These are phyloP conservation scores for Echiichthys vipera DNA, from an alignment of 2,797 vertebrate species.

Conservation along the genomic window DNA sequence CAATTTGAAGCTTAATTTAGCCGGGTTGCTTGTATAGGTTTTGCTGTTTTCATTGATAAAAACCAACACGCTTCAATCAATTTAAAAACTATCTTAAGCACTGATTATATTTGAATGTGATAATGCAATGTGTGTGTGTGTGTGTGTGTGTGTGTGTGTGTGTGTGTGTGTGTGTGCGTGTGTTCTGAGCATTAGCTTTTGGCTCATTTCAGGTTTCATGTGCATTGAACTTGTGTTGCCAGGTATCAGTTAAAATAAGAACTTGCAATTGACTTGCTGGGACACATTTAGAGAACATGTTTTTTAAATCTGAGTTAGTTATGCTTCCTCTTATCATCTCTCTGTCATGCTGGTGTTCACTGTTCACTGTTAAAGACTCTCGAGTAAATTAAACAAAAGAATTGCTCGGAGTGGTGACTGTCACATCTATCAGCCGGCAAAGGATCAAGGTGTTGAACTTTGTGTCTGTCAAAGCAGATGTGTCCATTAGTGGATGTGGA, in stretches of 20 bases:
- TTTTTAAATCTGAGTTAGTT: neutral
- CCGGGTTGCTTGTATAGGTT: too few species aligned
- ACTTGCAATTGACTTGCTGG: neutral
- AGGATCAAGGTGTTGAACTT: slow-evolving; percentile 33
- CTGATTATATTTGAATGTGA: too few species aligned
- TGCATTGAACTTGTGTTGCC: neutral
- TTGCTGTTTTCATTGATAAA: too few species aligned
- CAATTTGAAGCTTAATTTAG: too few species aligned
- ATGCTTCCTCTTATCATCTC: neutral
- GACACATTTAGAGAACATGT: neutral
- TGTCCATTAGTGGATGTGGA: too few species aligned
- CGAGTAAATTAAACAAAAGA: neutral
- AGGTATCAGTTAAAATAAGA: neutral
- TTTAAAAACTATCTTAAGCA: too few species aligned
- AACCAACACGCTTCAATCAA: too few species aligned
- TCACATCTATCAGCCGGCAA: neutral
- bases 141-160: too few species aligned
- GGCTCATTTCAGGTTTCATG: neutral
- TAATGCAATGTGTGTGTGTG: too few species aligned
- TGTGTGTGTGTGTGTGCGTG: too few species aligned
- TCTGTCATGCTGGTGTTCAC: fast-evolving
- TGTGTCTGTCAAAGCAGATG: slow-evolving; percentile 18
- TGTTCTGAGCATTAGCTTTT: neutral
- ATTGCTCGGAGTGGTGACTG: neutral
- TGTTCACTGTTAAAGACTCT: neutral